Evolutionary conservation across 2,113 vertebrate genomes (phyloP).

Genomic region (Zapus hudsonius): DNA sequence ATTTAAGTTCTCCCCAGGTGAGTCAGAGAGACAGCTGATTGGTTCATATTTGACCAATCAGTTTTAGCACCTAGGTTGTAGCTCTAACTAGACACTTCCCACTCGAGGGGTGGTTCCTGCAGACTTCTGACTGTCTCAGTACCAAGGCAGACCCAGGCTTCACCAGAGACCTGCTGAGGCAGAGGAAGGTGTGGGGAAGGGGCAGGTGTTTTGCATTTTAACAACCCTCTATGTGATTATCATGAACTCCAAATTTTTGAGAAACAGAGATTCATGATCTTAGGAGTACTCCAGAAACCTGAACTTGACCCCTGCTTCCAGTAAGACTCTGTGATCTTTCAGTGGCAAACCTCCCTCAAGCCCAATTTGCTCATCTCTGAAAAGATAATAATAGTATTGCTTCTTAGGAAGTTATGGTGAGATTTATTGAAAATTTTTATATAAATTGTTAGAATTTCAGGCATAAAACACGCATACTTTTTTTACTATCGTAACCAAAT

Average conservation of each 20-base stretch:
- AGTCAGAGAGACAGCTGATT: too few species aligned
- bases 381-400: neutral
- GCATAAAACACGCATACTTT: neutral
- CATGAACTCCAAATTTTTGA: neutral
- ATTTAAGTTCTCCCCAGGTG: too few species aligned
- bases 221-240: neutral
- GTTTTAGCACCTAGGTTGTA: too few species aligned
- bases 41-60: too few species aligned
- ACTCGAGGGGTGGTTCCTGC: too few species aligned
- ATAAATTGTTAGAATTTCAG: neutral
- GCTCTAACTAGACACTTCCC: too few species aligned
- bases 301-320: neutral
- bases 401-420: neutral
- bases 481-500: neutral
- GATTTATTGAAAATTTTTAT: neutral
- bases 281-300: neutral
- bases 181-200: rapidly evolving
- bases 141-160: neutral
- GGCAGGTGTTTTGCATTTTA: neutral
- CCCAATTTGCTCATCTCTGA: neutral
- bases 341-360: neutral
- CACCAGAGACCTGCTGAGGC: neutral
- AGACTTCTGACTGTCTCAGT: too few species aligned
- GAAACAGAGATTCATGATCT: neutral
- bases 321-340: rapidly evolving